Evolutionary conservation across 1,140 invertebrate species (phyloP).

Genomic region (Planococcus citri): DNA sequence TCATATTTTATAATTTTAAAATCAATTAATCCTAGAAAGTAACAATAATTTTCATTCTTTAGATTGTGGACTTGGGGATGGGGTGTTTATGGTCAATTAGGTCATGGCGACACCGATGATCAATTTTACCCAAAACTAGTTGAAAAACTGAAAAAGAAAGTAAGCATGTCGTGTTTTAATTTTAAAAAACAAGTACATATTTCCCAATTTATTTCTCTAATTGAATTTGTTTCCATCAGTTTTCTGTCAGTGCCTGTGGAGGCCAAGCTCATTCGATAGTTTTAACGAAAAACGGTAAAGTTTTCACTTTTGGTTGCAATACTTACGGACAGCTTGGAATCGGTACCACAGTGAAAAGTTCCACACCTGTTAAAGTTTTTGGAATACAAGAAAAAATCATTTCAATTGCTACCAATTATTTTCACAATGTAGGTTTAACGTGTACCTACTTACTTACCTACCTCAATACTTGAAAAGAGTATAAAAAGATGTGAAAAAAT

Average conservation of each 20-base stretch:
- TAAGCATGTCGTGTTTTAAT: conserved; percentile 27
- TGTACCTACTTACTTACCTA: conserved; percentile 26
- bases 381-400: conserved; percentile 44
- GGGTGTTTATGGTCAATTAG: conserved; percentile 74
- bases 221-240: conserved; percentile 27
- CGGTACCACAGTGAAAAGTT: conserved; percentile 47
- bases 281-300: conserved; percentile 47
- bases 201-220: no score
- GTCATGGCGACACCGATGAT: conserved; percentile 57
- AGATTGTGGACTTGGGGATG: conserved; percentile 48
- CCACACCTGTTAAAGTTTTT: conserved; percentile 43
- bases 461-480: not conserved
- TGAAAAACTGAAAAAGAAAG: conserved; percentile 37
- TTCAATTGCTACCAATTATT: conserved; percentile 60
- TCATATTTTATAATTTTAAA: conserved; percentile 17
- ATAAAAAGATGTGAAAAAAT: not conserved
- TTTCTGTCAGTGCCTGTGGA: conserved; percentile 42
- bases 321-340: conserved; percentile 64
- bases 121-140: conserved; percentile 46
- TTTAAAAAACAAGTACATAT: no score
- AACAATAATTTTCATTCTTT: not conserved
- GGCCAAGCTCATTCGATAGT: conserved; percentile 65
- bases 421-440: conserved; percentile 73
- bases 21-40: no score
- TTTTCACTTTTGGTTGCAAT: conserved; percentile 65